Percentiles rank a stretch among this genome's conserved stretches.
phyloP scores from a whole-genome alignment of 2,888 invertebrate genomes.

The Philhelius pedissequus region DNA sequence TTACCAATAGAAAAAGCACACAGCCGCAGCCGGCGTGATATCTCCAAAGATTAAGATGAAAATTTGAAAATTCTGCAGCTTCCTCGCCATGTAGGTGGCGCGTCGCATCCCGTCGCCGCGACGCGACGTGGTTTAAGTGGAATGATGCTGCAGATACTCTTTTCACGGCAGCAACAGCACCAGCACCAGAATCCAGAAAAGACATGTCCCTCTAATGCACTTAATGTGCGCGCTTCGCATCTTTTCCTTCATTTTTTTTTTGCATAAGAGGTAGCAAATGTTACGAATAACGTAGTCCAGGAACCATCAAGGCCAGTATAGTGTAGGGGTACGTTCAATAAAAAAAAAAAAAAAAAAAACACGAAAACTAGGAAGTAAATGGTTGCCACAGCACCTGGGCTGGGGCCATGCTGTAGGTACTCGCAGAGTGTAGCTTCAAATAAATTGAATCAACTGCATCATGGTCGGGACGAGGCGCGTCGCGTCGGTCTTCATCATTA shows the following conservation, averaged over 20 bases:
- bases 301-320: background rate
- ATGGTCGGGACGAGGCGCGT: constrained; percentile 2
- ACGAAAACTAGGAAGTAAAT: constrained; percentile 60
- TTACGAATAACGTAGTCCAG: background rate
- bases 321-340: background rate
- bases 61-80: constrained; percentile 62
- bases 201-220: constrained; percentile 68
- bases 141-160: background rate
- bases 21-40: constrained; percentile 37
- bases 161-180: background rate
- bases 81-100: constrained; percentile 59
- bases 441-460: constrained; percentile 62
- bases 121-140: background rate
- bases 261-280: constrained; percentile 35
- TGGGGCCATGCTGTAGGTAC: background rate
- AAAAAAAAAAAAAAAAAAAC: constrained; percentile 29
- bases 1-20: constrained; percentile 31
- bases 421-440: constrained; percentile 28
- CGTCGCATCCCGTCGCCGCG: constrained; percentile 4
- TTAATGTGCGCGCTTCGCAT: constrained; percentile 67
- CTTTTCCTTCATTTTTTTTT: constrained; percentile 42
- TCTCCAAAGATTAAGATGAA: constrained; percentile 66
- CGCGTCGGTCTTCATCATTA: constrained; percentile 32
- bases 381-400: constrained; percentile 20
- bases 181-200: constrained; percentile 23